A percentile compares a stretch with the other conserved stretches of the same genome.
Evolutionary conservation across 2,797 vertebrate genomes (phyloP).

Genomic region (Chelonia mydas): DNA sequence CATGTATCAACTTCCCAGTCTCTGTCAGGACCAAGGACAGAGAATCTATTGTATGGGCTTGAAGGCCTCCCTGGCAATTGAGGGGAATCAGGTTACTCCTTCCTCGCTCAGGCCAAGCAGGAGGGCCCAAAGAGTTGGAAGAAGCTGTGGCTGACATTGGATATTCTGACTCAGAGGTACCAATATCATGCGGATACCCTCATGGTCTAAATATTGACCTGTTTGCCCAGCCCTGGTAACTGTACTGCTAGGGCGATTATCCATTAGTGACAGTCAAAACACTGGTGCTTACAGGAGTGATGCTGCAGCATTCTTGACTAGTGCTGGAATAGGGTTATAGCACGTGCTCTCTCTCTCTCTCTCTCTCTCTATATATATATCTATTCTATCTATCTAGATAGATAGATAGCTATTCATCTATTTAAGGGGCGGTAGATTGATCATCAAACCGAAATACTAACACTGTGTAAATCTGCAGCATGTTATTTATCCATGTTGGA

Average conservation of each 20-base stretch:
- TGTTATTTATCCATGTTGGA: neutral
- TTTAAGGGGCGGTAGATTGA: neutral
- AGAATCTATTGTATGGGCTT: neutral
- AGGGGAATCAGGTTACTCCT: neutral
- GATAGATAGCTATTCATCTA: neutral
- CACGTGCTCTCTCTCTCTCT: too few relatives aligned
- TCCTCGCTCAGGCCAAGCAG: neutral
- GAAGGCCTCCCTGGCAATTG: neutral
- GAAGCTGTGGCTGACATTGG: neutral
- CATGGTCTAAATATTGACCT: neutral
- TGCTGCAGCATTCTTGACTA: neutral
- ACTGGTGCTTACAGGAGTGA: neutral
- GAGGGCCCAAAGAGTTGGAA: neutral
- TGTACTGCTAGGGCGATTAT: too few relatives aligned
- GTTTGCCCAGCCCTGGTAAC: neutral
- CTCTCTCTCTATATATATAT: too few relatives aligned
- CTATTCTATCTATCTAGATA: too few relatives aligned
- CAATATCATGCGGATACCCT: neutral
- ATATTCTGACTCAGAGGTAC: neutral
- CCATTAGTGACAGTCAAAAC: neutral
- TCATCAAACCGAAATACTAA: neutral
- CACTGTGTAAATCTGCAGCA: neutral
- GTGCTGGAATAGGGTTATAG: neutral
- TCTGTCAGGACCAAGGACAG: neutral
- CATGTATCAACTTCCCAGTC: neutral